Percentiles rank a stretch among this genome's conserved stretches.
These are phyloP conservation scores for Protobothrops flavoviridis DNA, from an alignment of 2,113 vertebrate species.

Conservation along the genomic window DNA sequence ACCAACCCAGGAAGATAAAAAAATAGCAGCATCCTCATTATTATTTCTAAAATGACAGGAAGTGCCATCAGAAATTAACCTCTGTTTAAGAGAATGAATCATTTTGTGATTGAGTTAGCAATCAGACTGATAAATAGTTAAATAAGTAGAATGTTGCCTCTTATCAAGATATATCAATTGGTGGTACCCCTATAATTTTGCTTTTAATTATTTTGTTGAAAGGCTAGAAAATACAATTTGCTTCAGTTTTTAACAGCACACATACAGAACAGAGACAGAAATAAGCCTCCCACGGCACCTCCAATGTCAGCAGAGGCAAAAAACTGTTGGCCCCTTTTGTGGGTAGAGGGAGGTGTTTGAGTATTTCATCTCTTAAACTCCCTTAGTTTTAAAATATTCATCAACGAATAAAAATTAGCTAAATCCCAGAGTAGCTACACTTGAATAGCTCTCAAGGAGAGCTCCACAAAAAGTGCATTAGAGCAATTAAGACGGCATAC, in stretches of 20 bases:
- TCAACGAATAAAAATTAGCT: background rate
- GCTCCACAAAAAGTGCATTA: background rate
- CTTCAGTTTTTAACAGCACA: background rate
- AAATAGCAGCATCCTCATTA: background rate
- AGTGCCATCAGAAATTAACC: background rate
- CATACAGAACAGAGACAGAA: background rate
- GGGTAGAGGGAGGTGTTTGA: background rate
- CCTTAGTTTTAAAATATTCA: background rate
- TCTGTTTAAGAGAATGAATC: background rate
- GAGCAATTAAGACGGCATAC: background rate
- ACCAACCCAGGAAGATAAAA: background rate
- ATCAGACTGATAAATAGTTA: background rate
- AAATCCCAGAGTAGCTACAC: background rate
- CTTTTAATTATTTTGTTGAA: background rate
- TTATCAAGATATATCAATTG: background rate
- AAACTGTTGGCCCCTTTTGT: background rate
- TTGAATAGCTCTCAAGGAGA: background rate
- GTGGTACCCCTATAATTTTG: background rate
- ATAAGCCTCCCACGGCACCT: background rate
- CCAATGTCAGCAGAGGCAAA: background rate
- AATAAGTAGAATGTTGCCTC: background rate
- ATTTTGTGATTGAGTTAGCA: background rate
- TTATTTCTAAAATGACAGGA: background rate
- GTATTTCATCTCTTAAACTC: background rate
- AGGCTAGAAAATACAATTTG: background rate